phyloP scores from a whole-genome alignment of 2,797 vertebrate species.

The Chiroxiphia lanceolata region DNA sequence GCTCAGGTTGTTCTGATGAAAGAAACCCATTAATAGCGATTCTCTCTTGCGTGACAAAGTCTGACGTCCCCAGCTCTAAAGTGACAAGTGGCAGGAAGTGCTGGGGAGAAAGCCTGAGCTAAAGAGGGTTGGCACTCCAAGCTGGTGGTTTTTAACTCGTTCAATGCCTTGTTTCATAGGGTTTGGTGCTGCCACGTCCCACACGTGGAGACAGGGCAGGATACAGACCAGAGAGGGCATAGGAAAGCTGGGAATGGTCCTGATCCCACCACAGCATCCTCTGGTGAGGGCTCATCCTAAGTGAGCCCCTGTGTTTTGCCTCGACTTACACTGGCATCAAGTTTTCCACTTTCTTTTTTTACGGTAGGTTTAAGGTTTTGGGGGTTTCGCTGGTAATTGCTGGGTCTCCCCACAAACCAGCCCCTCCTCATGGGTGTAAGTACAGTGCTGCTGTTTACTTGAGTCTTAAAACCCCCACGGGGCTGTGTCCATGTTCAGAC shows the following conservation, averaged over 20 bases:
- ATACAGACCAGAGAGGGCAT: not conserved
- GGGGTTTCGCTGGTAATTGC: not conserved
- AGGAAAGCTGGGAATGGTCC: not conserved
- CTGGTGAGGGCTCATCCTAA: not conserved
- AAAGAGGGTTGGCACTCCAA: not conserved
- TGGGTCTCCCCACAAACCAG: not conserved
- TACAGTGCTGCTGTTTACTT: not conserved
- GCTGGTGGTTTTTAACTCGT: not conserved
- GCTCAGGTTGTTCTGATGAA: constrained; percentile 65
- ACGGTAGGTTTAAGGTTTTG: not conserved
- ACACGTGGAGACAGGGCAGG: rapidly evolving
- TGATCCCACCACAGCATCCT: not conserved
- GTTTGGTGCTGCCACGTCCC: not conserved
- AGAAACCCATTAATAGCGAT: constrained; percentile 59
- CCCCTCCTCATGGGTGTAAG: not conserved
- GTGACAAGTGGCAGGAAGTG: constrained; percentile 63
- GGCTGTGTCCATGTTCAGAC: not conserved
- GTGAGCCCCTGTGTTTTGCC: not conserved
- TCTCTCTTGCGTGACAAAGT: constrained; percentile 59
- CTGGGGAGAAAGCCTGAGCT: constrained; percentile 43
- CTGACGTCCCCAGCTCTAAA: constrained; percentile 31
- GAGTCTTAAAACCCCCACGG: not conserved
- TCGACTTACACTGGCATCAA: not conserved
- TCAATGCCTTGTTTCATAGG: not conserved
- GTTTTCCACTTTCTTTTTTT: not conserved